Base-by-base conservation (phyloP, 2,888 invertebrate genomes). In the Dascillus cervinus region DNA sequence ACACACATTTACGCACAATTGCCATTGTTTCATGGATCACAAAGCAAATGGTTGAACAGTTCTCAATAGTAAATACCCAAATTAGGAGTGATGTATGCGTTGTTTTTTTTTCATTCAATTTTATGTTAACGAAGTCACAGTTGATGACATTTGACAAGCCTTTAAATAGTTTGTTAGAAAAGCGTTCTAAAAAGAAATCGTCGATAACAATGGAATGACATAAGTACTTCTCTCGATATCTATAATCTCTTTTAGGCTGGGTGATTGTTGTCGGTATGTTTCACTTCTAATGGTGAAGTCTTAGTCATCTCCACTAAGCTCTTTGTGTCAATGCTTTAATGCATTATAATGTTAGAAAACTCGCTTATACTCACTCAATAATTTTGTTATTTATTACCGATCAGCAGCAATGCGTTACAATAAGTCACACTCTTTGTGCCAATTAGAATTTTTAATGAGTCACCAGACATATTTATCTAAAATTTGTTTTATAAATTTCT, bases 231-330 rank as follows among this genome's bases (percentile, higher is more conserved):
- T n/a, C n/a, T 28, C 29, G 26, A 34, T 38, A 36, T 39, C 37
- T 26, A 31, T 35, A 42, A 42, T 44, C 41, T 35, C 38, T 26
- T 43, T 39, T 39, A 37, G 33, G 36, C 39, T 37, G 24, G 33
- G 32, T 31, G 41, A 41, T 41, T 46, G 35, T 39, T 36, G 31
- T 24, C 32, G 35, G 43, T 39, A 44, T 44, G 43, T n/a, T n/a
- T n/a, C n/a, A n/a, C n/a, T n/a, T n/a, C 42, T 46, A 47, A 47
- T 47, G 44, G 47, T 8, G 8, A 43, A 25, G 32, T 24, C 29
- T 44, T 43, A 39, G 41, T 43, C 40, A 40, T 43, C 38, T 40
- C 35, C 34, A 36, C 37, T n/a, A n/a, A n/a, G n/a, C n/a, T 39
- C 36, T 39, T 44, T 38, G 40, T 41, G 41, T 34, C 35, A 31